Conservation (phyloP, 2,113 vertebrate genomes). For the Terrapene triunguis region DNA sequence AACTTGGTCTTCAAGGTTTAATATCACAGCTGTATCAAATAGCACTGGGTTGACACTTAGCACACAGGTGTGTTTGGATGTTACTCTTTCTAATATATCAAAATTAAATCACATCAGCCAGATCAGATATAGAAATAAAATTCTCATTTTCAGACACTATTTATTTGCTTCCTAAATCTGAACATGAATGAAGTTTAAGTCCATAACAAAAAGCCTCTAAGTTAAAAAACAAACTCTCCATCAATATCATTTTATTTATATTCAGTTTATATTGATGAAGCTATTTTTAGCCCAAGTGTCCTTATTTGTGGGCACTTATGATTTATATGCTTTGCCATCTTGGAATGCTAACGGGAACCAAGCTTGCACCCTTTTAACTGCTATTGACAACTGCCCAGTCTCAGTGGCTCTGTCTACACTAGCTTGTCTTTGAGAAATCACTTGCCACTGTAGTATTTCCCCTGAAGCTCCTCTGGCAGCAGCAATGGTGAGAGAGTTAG, state of each 20-base stretch:
- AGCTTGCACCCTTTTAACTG: background rate
- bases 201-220: background rate
- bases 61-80: background rate
- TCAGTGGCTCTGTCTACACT: background rate
- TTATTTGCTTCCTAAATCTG: background rate
- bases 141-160: background rate
- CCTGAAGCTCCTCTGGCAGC: background rate
- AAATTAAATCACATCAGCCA: background rate
- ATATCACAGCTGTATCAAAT: conserved; percentile 54
- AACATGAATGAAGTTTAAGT: background rate
- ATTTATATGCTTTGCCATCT: background rate
- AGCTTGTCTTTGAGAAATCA: background rate
- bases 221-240: background rate
- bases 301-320: background rate
- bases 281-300: background rate
- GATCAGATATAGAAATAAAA: background rate
- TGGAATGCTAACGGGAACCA: background rate
- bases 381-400: background rate
- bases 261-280: rapidly evolving
- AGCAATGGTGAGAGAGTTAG: background rate
- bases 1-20: conserved; percentile 30
- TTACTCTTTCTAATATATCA: background rate
- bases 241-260: background rate
- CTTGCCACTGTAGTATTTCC: background rate
- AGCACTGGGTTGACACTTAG: background rate